Conservation (phyloP, 2,113 vertebrate genomes). For the Aramus guarauna region DNA sequence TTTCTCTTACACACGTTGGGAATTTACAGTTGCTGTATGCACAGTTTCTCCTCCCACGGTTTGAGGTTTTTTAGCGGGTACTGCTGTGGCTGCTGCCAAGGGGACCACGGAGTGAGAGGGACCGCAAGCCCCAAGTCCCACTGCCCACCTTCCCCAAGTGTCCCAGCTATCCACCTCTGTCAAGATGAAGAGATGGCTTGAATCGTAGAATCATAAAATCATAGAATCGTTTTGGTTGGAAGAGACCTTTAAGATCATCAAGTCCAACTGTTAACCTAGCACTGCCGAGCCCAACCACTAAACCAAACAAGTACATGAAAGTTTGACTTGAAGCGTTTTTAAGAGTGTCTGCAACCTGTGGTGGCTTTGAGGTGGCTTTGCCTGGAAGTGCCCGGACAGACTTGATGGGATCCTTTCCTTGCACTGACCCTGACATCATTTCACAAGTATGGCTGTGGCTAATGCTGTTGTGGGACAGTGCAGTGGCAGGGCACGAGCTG, state of each 20-base stretch:
- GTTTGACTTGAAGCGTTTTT: neutral
- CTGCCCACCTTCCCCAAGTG: neutral
- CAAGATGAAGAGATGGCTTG: neutral
- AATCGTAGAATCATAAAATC: too few relatives aligned
- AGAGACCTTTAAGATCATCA: too few relatives aligned
- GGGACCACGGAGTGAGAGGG: neutral
- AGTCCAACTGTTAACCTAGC: too few relatives aligned
- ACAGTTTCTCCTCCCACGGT: neutral
- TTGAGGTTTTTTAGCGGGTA: neutral
- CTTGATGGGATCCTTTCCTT: neutral
- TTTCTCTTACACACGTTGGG: accelerated
- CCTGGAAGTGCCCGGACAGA: neutral
- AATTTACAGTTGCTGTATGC: neutral
- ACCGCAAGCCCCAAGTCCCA: neutral
- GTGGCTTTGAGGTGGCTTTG: neutral
- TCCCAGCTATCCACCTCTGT: neutral
- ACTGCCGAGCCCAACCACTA: too few relatives aligned
- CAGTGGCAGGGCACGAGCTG: neutral
- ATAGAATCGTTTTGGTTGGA: too few relatives aligned
- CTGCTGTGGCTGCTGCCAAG: neutral
- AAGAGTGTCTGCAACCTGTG: neutral
- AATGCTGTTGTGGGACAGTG: neutral
- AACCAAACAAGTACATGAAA: neutral
- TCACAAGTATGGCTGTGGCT: neutral
- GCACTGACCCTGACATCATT: neutral